Evolutionary conservation across 2,113 vertebrate species (phyloP).

Genomic region (Salvator merianae): DNA sequence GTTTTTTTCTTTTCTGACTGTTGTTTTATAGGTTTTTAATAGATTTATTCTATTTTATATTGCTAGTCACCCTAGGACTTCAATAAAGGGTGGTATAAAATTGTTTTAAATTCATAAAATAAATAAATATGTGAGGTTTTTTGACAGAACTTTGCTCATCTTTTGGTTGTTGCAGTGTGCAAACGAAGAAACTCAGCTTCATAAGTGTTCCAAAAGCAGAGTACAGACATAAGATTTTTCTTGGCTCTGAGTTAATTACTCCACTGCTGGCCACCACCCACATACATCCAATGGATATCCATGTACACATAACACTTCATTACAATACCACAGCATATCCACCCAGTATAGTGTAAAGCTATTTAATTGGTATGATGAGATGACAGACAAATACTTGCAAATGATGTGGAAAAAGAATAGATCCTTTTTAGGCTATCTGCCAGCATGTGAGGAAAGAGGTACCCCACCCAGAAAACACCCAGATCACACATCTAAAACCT

Average conservation of each 20-base stretch:
- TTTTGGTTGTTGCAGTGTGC: neutral
- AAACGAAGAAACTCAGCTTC: neutral
- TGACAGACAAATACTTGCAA: neutral
- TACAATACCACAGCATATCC: neutral
- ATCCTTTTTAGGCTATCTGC: neutral
- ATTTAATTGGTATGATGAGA: neutral
- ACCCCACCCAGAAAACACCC: neutral
- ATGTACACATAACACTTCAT: neutral
- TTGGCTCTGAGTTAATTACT: neutral
- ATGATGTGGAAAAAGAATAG: neutral
- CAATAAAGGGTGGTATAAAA: too few relatives aligned
- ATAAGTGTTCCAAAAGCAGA: neutral
- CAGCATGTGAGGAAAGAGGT: neutral
- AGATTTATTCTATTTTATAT: too few relatives aligned
- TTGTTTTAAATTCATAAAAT: too few relatives aligned
- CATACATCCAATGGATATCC: neutral
- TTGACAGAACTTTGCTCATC: neutral
- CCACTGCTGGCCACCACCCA: too few relatives aligned
- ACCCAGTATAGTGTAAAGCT: neutral
- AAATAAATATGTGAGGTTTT: too few relatives aligned
- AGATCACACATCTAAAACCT: neutral
- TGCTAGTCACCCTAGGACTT: too few relatives aligned
- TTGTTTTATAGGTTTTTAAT: too few relatives aligned
- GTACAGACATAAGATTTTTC: neutral
- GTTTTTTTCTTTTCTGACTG: too few relatives aligned